Conservation (phyloP, 2,888 invertebrate species). For the Nebria salina region DNA sequence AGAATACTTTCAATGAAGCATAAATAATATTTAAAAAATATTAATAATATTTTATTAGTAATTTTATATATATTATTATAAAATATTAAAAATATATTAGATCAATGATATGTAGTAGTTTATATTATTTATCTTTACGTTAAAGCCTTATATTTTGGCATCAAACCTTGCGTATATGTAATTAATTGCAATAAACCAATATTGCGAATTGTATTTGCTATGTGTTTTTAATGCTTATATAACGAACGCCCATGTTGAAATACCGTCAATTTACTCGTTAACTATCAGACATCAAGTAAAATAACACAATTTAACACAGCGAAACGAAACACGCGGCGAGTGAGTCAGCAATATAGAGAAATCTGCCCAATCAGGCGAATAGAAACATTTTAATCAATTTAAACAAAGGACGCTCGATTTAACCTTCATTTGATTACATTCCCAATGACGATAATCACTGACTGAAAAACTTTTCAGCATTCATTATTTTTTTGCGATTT, state of each 20-base stretch:
- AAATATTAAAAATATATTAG: too few species aligned
- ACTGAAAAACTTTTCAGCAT: conserved; percentile 26
- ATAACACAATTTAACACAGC: conserved; percentile 36
- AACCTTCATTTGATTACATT: conserved; percentile 36
- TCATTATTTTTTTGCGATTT: neutral
- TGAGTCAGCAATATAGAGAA: conserved; percentile 34
- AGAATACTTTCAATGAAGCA: too few species aligned
- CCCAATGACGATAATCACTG: conserved; percentile 39
- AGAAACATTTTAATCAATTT: conserved; percentile 46
- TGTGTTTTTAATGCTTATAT: neutral
- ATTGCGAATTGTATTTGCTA: neutral
- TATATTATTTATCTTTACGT: too few species aligned
- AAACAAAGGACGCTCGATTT: conserved; percentile 46
- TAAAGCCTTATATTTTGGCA: too few species aligned
- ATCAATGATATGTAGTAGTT: too few species aligned
- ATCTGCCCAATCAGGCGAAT: conserved; percentile 39
- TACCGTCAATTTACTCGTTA: conserved; percentile 30
- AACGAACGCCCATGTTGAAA: neutral
- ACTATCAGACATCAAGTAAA: conserved; percentile 26
- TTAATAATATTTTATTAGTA: too few species aligned
- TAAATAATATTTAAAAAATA: too few species aligned
- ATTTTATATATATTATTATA: too few species aligned
- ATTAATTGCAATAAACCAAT: neutral
- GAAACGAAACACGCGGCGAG: conserved; percentile 15
- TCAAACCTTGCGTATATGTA: too few species aligned